Conservation (phyloP, 2,888 invertebrate species). For the Parnassius mnemosyne region DNA sequence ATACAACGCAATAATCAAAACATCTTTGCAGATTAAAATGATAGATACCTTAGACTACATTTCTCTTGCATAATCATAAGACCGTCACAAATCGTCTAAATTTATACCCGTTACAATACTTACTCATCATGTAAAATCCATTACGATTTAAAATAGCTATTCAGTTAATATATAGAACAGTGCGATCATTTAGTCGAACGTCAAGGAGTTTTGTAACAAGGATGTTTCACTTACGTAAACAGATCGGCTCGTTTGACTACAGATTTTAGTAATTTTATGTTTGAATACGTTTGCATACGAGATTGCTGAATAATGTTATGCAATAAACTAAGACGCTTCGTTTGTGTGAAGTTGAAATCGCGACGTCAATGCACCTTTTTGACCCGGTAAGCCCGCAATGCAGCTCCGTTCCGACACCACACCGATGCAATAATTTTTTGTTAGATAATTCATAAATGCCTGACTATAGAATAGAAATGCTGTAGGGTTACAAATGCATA, state of each 20-base stretch:
- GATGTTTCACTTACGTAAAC: conserved; percentile 24
- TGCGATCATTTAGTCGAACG: conserved; percentile 28
- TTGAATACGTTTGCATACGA: conserved; percentile 8
- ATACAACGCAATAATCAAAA: conserved; percentile 5
- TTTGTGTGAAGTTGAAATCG: conserved; percentile 43
- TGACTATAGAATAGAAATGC: conserved; percentile 4
- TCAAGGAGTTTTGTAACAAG: conserved; percentile 12
- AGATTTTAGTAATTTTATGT: conserved; percentile 6
- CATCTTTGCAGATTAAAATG: conserved; percentile 36
- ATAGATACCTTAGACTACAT: conserved; percentile 37
- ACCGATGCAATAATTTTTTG: conserved; percentile 41
- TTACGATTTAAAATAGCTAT: conserved; percentile 19
- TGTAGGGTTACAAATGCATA: conserved; percentile 1
- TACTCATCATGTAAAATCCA: conserved; percentile 9
- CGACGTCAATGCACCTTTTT: conserved; percentile 62
- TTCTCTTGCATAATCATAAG: conserved; percentile 6
- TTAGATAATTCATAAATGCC: conserved; percentile 38
- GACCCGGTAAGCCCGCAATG: conserved; percentile 65
- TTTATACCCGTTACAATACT: conserved; percentile 6
- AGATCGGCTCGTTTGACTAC: conserved; percentile 14
- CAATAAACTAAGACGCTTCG: conserved; percentile 36
- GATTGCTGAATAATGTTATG: conserved; percentile 16
- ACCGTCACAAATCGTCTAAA: conserved; percentile 14
- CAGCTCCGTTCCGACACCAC: conserved; percentile 62
- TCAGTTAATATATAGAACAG: conserved; percentile 24